Evolutionary conservation across 2,797 vertebrate genomes (phyloP).

Genomic region (Melanotaenia parkinsoni): DNA sequence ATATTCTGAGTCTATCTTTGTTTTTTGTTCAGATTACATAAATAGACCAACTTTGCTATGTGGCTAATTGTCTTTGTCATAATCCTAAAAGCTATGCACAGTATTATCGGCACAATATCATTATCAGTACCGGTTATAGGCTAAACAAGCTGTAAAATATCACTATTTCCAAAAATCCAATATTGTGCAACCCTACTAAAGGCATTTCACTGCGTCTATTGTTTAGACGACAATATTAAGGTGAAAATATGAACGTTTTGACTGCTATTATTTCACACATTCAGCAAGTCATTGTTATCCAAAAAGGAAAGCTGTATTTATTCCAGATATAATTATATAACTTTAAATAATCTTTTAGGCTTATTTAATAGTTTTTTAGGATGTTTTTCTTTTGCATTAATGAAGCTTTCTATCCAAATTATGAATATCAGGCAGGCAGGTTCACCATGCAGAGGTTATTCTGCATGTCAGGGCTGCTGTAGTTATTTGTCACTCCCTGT

Average conservation of each 20-base stretch:
- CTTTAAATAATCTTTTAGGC: background rate
- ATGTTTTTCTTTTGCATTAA: background rate
- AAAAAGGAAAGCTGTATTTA: background rate
- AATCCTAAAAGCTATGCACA: too few species aligned
- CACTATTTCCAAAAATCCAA: too few species aligned
- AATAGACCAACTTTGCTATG: background rate
- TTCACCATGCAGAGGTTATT: conserved; percentile 43
- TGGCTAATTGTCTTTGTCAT: background rate
- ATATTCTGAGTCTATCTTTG: background rate
- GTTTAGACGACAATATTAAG: background rate
- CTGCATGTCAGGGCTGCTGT: conserved; percentile 69
- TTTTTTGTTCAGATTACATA: background rate
- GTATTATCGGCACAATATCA: too few species aligned
- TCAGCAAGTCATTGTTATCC: background rate
- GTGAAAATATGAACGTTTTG: background rate
- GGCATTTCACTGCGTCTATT: background rate
- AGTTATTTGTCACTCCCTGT: conserved; percentile 74
- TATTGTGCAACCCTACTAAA: too few species aligned
- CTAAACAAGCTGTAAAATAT: too few species aligned
- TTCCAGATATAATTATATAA: background rate
- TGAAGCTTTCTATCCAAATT: background rate
- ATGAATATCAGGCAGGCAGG: conserved; percentile 42
- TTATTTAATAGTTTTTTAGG: background rate
- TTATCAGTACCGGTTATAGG: too few species aligned
- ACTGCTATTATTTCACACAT: background rate